These are phyloP conservation scores for Atopsyche davidsoni DNA, from an alignment of 1,140 invertebrate genomes.

Conservation along the genomic window DNA sequence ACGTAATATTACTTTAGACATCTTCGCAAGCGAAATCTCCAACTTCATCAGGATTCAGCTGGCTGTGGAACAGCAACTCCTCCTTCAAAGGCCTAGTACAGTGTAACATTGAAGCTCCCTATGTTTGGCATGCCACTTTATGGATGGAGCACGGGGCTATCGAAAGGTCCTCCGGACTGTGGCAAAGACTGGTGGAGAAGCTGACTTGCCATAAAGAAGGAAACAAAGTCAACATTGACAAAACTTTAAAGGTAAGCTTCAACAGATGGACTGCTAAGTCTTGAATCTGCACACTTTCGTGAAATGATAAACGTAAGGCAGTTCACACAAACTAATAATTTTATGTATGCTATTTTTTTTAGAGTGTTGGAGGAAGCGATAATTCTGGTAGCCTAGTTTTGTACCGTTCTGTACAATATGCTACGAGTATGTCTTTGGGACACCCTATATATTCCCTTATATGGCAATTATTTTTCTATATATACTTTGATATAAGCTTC, in stretches of 20 bases:
- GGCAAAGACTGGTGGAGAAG: conserved; percentile 20
- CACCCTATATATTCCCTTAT: conserved; percentile 26
- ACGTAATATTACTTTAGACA: too few species aligned
- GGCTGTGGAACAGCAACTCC: conserved; percentile 23
- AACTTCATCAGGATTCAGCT: conserved; percentile 15
- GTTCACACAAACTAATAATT: background rate
- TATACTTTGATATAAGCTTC: conserved; percentile 22
- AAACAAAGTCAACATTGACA: conserved; percentile 28
- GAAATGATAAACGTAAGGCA: too few species aligned
- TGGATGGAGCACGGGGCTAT: conserved; percentile 23
- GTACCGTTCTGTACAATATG: conserved; percentile 23
- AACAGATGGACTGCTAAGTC: too few species aligned
- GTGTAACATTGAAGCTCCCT: conserved; percentile 26
- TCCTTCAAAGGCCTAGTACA: conserved; percentile 21
- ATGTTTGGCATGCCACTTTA: conserved; percentile 23
- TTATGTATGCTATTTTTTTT: conserved; percentile 3
- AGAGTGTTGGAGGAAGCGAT: conserved; percentile 26
- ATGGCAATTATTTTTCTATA: conserved; percentile 27
- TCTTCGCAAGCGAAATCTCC: conserved; percentile 18
- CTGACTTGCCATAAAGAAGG: conserved; percentile 13
- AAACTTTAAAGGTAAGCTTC: conserved; percentile 19
- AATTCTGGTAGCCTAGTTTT: conserved; percentile 20
- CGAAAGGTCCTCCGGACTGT: conserved; percentile 20
- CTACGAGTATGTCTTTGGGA: conserved; percentile 13
- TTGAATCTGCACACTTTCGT: too few species aligned